These are phyloP conservation scores for Lysiphlebus fabarum DNA, from an alignment of 1,140 invertebrate genomes.

Conservation along the genomic window DNA sequence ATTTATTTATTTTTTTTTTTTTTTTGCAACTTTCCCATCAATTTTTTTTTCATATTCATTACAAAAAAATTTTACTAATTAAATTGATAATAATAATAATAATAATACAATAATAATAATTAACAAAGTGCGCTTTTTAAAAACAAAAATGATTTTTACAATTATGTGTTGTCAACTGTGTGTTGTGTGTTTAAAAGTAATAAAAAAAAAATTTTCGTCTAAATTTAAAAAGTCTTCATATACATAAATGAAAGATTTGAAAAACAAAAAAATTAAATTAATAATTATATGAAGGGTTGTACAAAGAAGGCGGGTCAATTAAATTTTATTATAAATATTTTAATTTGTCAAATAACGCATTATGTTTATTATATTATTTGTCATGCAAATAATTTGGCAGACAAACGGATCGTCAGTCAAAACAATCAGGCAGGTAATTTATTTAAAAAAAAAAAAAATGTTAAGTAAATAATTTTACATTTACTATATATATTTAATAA, in stretches of 20 bases:
- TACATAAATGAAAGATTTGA: background rate
- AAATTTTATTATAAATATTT: no score
- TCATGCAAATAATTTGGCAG: constrained; percentile 15
- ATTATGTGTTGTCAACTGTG: no score
- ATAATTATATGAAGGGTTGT: background rate
- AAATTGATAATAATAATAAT: no score
- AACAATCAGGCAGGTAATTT: constrained; percentile 18
- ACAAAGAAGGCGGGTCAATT: constrained; percentile 41
- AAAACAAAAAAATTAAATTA: background rate
- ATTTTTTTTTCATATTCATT: background rate
- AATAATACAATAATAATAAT: no score
- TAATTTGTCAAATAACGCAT: no score
- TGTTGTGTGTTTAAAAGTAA: no score
- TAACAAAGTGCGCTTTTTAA: background rate
- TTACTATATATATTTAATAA: no score
- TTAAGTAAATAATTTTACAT: no score
- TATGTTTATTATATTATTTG: constrained; percentile 13
- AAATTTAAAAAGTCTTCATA: no score
- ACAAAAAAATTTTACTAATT: constrained; percentile 39
- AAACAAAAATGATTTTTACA: no score
- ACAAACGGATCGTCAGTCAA: constrained; percentile 18
- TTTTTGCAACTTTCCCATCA: constrained; percentile 19
- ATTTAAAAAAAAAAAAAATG: no score
- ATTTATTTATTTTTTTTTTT: constrained; percentile 6
- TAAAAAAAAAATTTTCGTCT: no score